Percentiles rank a stretch among this genome's conserved stretches.
Conservation (phyloP, 2,888 invertebrate genomes). For the Sarcophaga variegata region DNA sequence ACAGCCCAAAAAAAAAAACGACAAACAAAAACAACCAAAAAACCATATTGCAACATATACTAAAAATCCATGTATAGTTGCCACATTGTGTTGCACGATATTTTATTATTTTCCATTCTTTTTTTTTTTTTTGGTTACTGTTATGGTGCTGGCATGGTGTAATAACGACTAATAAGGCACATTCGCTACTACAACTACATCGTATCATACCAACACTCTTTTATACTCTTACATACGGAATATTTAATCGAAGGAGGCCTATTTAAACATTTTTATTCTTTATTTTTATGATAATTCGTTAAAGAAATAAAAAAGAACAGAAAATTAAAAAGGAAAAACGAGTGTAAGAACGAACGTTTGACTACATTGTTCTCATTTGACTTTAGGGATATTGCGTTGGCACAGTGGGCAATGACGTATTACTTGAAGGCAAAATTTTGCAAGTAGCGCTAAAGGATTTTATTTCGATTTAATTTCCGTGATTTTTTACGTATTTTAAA, state of each 20-base stretch:
- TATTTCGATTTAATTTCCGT: too few species aligned
- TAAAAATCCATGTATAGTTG: background rate
- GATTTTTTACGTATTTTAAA: too few species aligned
- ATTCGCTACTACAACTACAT: constrained; percentile 52
- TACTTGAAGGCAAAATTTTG: background rate
- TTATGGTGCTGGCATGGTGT: constrained; percentile 44
- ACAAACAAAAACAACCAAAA: background rate
- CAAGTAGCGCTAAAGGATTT: too few species aligned
- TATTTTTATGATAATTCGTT: constrained; percentile 49
- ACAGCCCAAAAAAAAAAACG: constrained; percentile 24
- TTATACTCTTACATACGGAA: background rate
- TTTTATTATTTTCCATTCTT: background rate
- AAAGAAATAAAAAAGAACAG: background rate
- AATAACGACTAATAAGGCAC: constrained; percentile 60
- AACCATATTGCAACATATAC: background rate
- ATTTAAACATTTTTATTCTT: constrained; percentile 55
- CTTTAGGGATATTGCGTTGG: constrained; percentile 27
- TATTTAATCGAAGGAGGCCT: constrained; percentile 29
- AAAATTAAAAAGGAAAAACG: too few species aligned
- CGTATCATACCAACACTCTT: background rate
- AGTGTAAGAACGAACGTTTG: background rate
- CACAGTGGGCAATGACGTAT: constrained; percentile 18
- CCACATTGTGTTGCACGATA: constrained; percentile 58
- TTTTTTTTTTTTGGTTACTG: constrained; percentile 38
- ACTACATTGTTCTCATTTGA: constrained; percentile 42